Percentiles rank a stretch among this genome's conserved stretches.
These are phyloP conservation scores for Noctua janthina DNA, from an alignment of 2,888 invertebrate genomes.

Conservation along the genomic window DNA sequence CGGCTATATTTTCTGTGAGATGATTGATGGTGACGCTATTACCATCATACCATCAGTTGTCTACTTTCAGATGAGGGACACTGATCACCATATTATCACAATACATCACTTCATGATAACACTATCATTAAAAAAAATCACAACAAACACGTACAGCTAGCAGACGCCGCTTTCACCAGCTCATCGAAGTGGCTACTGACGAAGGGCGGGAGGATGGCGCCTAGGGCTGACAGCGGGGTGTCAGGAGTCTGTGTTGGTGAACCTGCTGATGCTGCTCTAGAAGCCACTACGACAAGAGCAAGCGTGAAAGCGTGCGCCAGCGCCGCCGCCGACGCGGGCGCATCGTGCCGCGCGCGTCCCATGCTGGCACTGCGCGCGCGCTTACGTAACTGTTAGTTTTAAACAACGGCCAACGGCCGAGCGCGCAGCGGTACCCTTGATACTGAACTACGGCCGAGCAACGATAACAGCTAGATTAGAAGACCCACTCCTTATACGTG, in stretches of 20 bases:
- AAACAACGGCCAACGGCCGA: conserved; percentile 63
- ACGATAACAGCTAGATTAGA: conserved; percentile 34
- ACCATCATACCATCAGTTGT: not conserved
- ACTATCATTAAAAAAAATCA: not conserved
- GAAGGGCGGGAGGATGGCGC: conserved; percentile 72
- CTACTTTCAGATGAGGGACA: not conserved
- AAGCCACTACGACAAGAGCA: conserved; percentile 34
- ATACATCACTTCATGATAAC: conserved; percentile 19
- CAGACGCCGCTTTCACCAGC: conserved; percentile 75
- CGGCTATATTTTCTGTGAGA: not conserved
- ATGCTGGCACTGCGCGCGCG: conserved; percentile 65
- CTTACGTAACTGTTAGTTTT: conserved; percentile 69
- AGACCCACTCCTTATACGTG: conserved; percentile 50
- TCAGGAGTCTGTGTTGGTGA: conserved; percentile 54
- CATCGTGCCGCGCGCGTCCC: conserved; percentile 59
- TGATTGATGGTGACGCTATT: not conserved
- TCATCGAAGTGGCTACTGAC: conserved; percentile 73
- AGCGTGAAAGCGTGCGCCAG: conserved; percentile 45
- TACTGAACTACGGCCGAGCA: conserved; percentile 56
- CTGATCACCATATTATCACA: conserved; percentile 15
- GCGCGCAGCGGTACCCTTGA: conserved; percentile 57
- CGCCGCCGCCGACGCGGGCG: conserved; percentile 42
- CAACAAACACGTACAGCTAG: conserved; percentile 73
- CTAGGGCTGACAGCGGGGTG: conserved; percentile 66
- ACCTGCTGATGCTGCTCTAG: conserved; percentile 40